Percentiles rank a stretch among this genome's conserved stretches.
Evolutionary conservation across 2,888 invertebrate genomes (phyloP).

Genomic region (Drosophila mulleri): DNA sequence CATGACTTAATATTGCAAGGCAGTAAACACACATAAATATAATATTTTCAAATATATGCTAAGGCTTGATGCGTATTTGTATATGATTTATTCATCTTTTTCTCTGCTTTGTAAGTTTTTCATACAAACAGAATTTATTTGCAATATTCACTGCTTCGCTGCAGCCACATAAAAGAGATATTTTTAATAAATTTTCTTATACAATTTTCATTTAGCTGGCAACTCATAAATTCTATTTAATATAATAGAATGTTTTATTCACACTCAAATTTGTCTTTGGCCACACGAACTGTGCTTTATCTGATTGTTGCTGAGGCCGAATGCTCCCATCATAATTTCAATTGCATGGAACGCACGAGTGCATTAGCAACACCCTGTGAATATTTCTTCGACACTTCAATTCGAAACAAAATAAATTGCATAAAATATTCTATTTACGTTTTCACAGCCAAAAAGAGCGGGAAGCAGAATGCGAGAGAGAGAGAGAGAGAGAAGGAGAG

Average conservation of each 20-base stretch:
- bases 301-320: slow-evolving; percentile 26
- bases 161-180: not conserved
- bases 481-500: not conserved
- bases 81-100: not conserved
- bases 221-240: slow-evolving; percentile 5
- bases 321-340: slow-evolving; percentile 47
- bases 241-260: slow-evolving; percentile 16
- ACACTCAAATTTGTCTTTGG: slow-evolving; percentile 24
- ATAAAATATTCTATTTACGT: slow-evolving; percentile 79
- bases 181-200: not conserved
- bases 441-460: slow-evolving; percentile 25
- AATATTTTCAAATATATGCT: too few species aligned
- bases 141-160: not conserved
- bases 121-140: not conserved
- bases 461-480: not conserved
- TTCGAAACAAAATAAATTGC: slow-evolving; percentile 73
- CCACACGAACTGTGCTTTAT: slow-evolving; percentile 12
- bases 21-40: too few species aligned
- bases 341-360: slow-evolving; percentile 66
- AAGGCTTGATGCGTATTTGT: too few species aligned
- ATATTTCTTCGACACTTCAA: slow-evolving; percentile 61
- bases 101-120: not conserved
- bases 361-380: slow-evolving; percentile 64
- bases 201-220: not conserved
- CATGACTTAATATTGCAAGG: too few species aligned